Evolutionary conservation across 1,140 invertebrate genomes (phyloP).

Genomic region (Leptinotarsa undecemlineata): DNA sequence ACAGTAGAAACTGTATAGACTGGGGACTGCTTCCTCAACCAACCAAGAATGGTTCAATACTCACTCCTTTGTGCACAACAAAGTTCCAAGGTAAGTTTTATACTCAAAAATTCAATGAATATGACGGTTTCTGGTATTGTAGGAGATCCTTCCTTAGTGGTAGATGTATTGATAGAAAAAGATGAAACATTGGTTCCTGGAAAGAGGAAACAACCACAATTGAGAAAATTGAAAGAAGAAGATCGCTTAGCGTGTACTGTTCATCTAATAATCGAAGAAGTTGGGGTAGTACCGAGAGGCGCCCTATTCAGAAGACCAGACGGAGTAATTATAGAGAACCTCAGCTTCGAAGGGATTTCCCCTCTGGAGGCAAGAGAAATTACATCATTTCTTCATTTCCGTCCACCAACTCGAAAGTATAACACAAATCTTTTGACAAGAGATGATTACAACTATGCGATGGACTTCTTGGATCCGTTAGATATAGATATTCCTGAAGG

Average conservation of each 20-base stretch:
- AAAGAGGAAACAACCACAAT: constrained; percentile 47
- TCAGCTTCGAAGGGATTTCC: constrained; percentile 67
- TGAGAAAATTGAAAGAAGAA: constrained; percentile 72
- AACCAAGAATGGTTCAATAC: constrained; percentile 61
- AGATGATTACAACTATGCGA: constrained; percentile 74
- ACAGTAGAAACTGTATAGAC: constrained; percentile 68
- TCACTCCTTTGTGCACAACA: constrained; percentile 61
- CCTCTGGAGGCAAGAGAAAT: constrained; percentile 63
- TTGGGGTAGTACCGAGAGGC: constrained; percentile 71
- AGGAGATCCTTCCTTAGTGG: constrained; percentile 62
- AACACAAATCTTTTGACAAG: constrained; percentile 72
- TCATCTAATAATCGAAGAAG: constrained; percentile 69
- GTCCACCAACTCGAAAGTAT: constrained; percentile 68
- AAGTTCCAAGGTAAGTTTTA: constrained; percentile 54
- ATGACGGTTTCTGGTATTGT: neutral
- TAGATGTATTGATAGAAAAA: constrained; percentile 57
- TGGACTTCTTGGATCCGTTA: constrained; percentile 73
- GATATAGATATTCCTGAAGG: constrained; percentile 67
- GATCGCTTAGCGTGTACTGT: constrained; percentile 71
- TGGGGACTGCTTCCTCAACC: constrained; percentile 70
- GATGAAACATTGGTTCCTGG: constrained; percentile 46
- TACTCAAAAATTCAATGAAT: neutral
- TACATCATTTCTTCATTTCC: constrained; percentile 70
- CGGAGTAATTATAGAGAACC: constrained; percentile 68
- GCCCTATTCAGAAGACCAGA: constrained; percentile 69